Base-by-base conservation (phyloP, 2,888 invertebrate species). In the Melanostoma scalare region DNA sequence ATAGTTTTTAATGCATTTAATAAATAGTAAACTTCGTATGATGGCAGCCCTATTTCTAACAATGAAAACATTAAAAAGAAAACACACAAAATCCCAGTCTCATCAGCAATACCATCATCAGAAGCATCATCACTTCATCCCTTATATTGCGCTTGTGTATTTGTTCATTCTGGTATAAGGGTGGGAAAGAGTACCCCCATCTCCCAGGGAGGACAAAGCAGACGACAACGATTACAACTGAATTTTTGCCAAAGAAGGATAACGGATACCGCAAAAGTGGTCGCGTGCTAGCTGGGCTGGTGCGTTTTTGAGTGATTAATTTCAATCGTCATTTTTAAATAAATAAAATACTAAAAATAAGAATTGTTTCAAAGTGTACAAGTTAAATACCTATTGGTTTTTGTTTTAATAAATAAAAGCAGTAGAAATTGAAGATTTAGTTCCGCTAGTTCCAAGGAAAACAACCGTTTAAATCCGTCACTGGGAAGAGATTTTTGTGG, bases 261-360 rank as follows among this genome's bases (percentile, higher is more conserved):
- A 82, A 82, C 77, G 73, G 78, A 84, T 84, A 84, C 84, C 84
- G 84, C 84, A 84, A 84, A 65, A 84, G 84, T 79, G 84, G 84
- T 84, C 78, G 84, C 84, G 84, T 84, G 84, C 73, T 73, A 69
- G 77, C 61, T 77, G 48, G 73, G 48, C 81, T 76, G 72, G 42
- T 79, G 76, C 55, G 38, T 44, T 56, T 74, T 36, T 63, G 10
- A 53, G 40, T 67, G 46, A 36, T 50, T 68, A 44, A 67, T 38
- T 38, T 81, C 50, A 50, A 67, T 55, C 44, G 33, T 40, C 40
- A 42, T 46, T 40, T 30, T 73, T 73, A 30, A 69, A 61, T 63
- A 68, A 50, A 61, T 52, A 56, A 63, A 67, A 56, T 55, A 60
- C 56, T 35, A 46, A 71, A 58, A 53, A n/a, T 0, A 31, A 36